phyloP scores from a whole-genome alignment of 2,113 vertebrate genomes.

The cat (Felis catus) region DNA sequence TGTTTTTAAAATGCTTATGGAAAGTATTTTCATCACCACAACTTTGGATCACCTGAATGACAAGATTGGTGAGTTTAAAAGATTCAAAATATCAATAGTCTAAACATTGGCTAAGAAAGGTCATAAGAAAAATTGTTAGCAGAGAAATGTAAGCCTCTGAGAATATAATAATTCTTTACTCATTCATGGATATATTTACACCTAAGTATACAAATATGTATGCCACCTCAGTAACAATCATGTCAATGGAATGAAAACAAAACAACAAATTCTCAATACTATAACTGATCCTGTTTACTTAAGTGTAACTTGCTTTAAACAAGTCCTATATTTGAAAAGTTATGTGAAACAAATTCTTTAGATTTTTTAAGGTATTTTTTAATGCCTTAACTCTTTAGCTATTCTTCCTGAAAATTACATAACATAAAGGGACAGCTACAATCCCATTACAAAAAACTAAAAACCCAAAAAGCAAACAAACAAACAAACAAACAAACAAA shows the following conservation, averaged over 20 bases:
- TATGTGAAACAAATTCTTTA: not conserved
- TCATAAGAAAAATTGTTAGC: not conserved
- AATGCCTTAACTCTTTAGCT: not conserved
- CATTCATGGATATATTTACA: not conserved
- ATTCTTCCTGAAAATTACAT: not conserved
- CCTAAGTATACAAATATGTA: not conserved
- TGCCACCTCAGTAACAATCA: not conserved
- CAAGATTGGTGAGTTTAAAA: not conserved
- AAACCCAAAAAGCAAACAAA: not conserved
- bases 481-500: not conserved
- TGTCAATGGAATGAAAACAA: slow-evolving; percentile 31
- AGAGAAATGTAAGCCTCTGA: not conserved
- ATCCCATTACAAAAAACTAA: not conserved
- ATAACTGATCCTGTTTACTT: not conserved
- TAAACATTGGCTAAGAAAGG: not conserved
- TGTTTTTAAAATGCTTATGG: not conserved
- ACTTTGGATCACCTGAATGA: not conserved
- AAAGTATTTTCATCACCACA: not conserved
- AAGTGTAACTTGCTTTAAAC: not conserved
- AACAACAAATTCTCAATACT: not conserved
- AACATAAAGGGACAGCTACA: not conserved
- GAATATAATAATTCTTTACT: not conserved
- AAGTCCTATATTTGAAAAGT: not conserved
- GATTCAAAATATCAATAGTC: not conserved
- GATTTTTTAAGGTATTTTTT: not conserved